Evolutionary conservation across 2,113 vertebrate genomes (phyloP).

Genomic region (Motacilla tschutschensis): DNA sequence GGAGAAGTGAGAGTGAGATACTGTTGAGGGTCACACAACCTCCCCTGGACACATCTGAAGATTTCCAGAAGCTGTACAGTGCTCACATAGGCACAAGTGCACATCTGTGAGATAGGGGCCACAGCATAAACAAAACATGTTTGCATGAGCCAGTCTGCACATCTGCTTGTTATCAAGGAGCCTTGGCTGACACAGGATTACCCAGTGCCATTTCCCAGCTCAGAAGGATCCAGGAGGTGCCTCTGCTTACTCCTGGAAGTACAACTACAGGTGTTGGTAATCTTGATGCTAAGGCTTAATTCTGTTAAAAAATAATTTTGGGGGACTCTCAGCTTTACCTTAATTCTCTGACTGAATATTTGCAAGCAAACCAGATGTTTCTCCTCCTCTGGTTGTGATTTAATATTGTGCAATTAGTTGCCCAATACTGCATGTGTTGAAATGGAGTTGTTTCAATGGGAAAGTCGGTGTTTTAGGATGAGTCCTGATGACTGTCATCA

Average conservation of each 20-base stretch:
- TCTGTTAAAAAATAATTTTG: background rate
- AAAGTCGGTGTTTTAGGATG: conserved; percentile 10
- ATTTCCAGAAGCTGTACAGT: background rate
- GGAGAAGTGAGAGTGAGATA: background rate
- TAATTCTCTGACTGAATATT: background rate
- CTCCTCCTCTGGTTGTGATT: conserved; percentile 27
- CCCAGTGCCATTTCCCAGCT: background rate
- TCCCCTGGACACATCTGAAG: rapidly evolving
- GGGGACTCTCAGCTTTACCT: background rate
- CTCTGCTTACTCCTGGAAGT: background rate
- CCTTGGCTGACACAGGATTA: background rate
- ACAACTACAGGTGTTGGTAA: background rate
- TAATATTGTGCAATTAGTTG: conserved; percentile 38
- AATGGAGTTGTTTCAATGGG: background rate
- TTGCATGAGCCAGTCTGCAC: background rate
- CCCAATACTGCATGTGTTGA: conserved; percentile 1
- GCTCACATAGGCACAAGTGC: background rate
- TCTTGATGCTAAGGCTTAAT: background rate
- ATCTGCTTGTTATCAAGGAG: conserved; percentile 4
- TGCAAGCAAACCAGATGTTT: background rate
- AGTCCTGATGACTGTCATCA: background rate
- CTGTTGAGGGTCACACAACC: background rate
- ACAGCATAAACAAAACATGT: background rate
- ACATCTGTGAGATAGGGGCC: background rate
- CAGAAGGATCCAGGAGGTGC: background rate